Conservation (phyloP, 2,113 vertebrate genomes). For the Dipodomys merriami region DNA sequence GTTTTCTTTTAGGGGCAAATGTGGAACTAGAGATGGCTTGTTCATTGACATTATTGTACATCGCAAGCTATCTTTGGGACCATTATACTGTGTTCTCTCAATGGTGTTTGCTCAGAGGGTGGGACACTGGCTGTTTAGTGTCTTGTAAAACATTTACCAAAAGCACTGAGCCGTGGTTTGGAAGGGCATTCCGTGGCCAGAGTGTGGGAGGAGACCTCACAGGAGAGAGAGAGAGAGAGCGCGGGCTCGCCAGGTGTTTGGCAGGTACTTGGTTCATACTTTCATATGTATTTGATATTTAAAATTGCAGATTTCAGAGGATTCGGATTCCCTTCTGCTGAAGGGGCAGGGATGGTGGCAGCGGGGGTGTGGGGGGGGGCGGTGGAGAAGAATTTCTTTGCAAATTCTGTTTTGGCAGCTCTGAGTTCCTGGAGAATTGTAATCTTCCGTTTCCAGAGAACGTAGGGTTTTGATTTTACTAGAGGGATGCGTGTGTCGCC, state of each 20-base stretch:
- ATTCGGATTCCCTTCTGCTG: neutral
- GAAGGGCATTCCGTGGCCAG: constrained; percentile 86
- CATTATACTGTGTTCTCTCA: constrained; percentile 80
- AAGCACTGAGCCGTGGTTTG: constrained; percentile 77
- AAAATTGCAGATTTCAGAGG: neutral
- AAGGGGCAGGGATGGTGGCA: neutral
- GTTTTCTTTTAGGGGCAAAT: neutral
- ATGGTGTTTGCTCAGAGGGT: constrained; percentile 89
- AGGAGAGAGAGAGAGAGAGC: constrained; percentile 63
- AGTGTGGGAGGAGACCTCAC: constrained; percentile 74
- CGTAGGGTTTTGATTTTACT: constrained; percentile 44
- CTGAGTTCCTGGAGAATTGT: neutral
- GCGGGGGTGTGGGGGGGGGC: no score
- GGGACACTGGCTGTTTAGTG: constrained; percentile 84
- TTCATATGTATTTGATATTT: constrained; percentile 68
- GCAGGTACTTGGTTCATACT: constrained; percentile 80
- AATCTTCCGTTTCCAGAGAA: neutral
- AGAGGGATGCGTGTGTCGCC: neutral
- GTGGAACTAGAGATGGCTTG: constrained; percentile 28
- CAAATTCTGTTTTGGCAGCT: neutral
- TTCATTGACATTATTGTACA: constrained; percentile 65
- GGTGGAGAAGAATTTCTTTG: neutral
- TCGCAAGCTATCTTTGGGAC: constrained; percentile 55
- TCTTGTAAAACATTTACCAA: constrained; percentile 91
- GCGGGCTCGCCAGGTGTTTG: constrained; percentile 71